Conservation (phyloP, 2,113 vertebrate species). For the Urocynchramus pylzowi region DNA sequence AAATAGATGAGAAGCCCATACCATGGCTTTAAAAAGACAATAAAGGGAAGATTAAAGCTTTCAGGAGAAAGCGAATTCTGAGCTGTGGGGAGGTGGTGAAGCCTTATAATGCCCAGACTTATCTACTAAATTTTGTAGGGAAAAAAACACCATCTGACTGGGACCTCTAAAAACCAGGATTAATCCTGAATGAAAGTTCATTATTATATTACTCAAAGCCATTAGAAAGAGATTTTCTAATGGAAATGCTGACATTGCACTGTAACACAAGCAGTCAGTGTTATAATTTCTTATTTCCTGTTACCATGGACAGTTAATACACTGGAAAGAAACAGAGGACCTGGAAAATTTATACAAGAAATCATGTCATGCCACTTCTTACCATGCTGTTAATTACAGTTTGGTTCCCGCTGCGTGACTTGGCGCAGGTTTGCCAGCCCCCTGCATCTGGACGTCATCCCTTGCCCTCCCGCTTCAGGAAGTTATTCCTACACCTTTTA, state of each 20-base stretch:
- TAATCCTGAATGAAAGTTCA: slow-evolving; percentile 48
- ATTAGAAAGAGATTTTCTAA: slow-evolving; percentile 55
- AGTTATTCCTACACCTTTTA: not conserved
- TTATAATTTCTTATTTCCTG: slow-evolving; percentile 66
- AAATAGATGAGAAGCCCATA: not conserved
- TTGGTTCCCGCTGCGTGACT: not conserved
- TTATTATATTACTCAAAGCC: slow-evolving; percentile 26
- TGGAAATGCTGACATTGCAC: slow-evolving; percentile 64
- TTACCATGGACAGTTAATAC: slow-evolving; percentile 41
- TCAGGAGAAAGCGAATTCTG: not conserved
- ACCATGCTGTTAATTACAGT: slow-evolving; percentile 41
- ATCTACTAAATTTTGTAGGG: slow-evolving; percentile 23
- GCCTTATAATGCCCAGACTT: slow-evolving; percentile 4
- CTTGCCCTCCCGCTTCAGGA: not conserved
- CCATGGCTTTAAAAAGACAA: not conserved
- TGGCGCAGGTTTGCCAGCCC: not conserved
- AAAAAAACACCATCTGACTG: not conserved
- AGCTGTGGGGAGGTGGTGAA: not conserved
- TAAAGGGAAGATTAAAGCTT: not conserved
- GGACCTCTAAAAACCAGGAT: slow-evolving; percentile 35
- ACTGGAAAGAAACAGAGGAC: slow-evolving; percentile 57
- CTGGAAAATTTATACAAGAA: slow-evolving; percentile 62
- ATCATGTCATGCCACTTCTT: not conserved
- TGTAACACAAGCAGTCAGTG: not conserved
- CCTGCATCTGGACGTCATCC: slow-evolving; percentile 33